Percentiles rank a stretch among this genome's conserved stretches.
Conservation (phyloP, 1,140 invertebrate species). For the Trachymyrmex cornetzi region DNA sequence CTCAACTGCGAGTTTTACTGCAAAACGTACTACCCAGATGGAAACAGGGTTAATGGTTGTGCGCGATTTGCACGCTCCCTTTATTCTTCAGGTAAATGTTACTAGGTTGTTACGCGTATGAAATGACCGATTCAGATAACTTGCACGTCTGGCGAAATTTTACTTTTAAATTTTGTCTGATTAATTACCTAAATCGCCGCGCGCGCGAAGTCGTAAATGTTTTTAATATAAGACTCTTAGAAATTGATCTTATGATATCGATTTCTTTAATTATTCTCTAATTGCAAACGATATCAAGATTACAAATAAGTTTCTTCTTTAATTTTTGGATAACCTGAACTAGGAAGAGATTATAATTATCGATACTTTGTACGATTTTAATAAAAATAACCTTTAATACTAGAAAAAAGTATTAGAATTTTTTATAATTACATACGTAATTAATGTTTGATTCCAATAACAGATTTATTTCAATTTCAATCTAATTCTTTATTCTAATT, state of each 20-base stretch:
- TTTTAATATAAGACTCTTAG: not conserved
- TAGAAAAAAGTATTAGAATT: not conserved
- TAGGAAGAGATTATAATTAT: not conserved
- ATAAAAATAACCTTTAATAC: not conserved
- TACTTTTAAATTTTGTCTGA: not conserved
- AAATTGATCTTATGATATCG: not conserved
- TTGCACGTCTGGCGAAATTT: not conserved
- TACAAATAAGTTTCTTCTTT: not conserved
- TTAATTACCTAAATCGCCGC: not conserved
- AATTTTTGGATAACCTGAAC: not conserved
- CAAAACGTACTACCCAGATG: conserved; percentile 38
- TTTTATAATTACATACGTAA: not conserved
- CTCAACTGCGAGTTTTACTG: conserved; percentile 49
- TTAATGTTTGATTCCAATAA: not conserved
- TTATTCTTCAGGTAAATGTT: conserved; percentile 30
- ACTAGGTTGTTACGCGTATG: not conserved
- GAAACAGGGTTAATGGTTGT: conserved; percentile 55
- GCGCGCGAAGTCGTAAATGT: not conserved
- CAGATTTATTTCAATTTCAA: not conserved
- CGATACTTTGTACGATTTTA: not conserved
- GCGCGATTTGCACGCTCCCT: conserved; percentile 54
- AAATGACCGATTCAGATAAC: conserved; percentile 26
- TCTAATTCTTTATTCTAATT: not conserved
- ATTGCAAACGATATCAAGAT: not conserved
- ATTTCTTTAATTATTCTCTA: not conserved